Percentiles rank a stretch among this genome's conserved stretches.
Evolutionary conservation across 2,113 vertebrate species (phyloP).

Genomic region (Muntiacus reevesi): DNA sequence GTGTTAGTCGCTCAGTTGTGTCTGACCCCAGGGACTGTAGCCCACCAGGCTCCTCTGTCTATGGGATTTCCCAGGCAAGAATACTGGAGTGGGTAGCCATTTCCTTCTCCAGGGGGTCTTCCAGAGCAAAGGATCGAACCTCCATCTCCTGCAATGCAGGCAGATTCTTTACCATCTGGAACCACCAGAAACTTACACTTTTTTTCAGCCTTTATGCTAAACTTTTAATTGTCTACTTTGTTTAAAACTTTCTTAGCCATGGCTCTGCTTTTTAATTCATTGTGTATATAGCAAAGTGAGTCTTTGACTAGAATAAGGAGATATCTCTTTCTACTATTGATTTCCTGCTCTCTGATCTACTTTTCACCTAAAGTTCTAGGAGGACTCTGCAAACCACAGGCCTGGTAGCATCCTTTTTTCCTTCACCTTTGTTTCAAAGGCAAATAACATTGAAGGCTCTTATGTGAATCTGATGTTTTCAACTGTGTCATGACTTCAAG

Average conservation of each 20-base stretch:
- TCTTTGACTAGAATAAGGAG: constrained; percentile 35
- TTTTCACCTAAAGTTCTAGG: constrained; percentile 17
- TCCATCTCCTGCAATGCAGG: neutral
- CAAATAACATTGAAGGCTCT: neutral
- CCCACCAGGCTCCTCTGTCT: neutral
- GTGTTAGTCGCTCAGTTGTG: neutral
- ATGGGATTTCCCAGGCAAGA: neutral
- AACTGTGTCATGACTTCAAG: neutral
- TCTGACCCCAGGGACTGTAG: neutral
- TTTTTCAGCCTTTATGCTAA: neutral
- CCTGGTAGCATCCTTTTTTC: neutral
- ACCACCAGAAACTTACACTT: neutral
- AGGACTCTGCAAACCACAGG: neutral
- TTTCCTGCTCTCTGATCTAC: constrained; percentile 39
- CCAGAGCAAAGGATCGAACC: neutral
- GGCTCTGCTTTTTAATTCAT: constrained; percentile 42
- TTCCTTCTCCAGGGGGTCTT: neutral
- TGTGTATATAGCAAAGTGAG: neutral
- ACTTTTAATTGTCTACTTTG: constrained; percentile 15
- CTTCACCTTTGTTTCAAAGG: constrained; percentile 40
- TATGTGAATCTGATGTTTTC: neutral
- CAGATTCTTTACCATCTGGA: neutral
- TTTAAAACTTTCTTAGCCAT: neutral
- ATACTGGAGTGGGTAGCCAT: neutral
- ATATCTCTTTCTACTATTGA: constrained; percentile 22